Conservation (phyloP, 92 coral and sea anemone species). For the Porites cylindrica region DNA sequence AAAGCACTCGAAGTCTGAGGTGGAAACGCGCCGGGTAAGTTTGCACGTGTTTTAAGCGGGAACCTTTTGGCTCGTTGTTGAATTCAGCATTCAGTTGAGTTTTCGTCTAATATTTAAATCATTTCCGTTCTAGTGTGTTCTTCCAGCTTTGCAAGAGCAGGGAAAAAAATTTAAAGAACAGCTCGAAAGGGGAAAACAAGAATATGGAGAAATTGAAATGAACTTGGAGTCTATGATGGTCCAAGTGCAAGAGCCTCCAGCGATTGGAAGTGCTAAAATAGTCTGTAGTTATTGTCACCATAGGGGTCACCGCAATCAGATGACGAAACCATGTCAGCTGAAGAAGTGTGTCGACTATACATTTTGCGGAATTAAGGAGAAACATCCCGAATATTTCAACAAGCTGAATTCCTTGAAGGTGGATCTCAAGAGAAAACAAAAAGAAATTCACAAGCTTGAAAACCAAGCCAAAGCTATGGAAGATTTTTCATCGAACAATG, state of each 20-base stretch:
- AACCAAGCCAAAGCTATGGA: conserved; percentile 43
- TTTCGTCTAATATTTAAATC: too few relatives aligned
- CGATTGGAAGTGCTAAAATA: conserved; percentile 27
- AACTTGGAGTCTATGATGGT: conserved; percentile 50
- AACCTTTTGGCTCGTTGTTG: not conserved
- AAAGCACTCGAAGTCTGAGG: not conserved
- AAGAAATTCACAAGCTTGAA: conserved; percentile 24
- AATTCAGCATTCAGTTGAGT: too few relatives aligned
- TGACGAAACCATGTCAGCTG: conserved; percentile 38
- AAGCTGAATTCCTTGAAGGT: conserved; percentile 33
- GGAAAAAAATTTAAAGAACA: not conserved
- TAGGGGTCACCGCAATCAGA: conserved; percentile 59
- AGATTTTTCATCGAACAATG: conserved; percentile 32
- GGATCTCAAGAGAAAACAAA: conserved; percentile 28
- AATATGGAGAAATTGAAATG: conserved; percentile 40
- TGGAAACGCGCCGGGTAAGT: not conserved
- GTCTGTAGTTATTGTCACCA: conserved; percentile 55
- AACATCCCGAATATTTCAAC: conserved; percentile 52
- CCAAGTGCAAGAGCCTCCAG: conserved; percentile 31
- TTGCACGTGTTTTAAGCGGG: not conserved
- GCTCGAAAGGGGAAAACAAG: not conserved
- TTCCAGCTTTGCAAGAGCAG: not conserved
- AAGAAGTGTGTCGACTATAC: conserved; percentile 32
- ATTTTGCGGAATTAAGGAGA: conserved; percentile 31
- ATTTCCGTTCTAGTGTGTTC: not conserved